Base-by-base conservation (phyloP, 2,888 invertebrate genomes). In the Odontocerum albicorne region DNA sequence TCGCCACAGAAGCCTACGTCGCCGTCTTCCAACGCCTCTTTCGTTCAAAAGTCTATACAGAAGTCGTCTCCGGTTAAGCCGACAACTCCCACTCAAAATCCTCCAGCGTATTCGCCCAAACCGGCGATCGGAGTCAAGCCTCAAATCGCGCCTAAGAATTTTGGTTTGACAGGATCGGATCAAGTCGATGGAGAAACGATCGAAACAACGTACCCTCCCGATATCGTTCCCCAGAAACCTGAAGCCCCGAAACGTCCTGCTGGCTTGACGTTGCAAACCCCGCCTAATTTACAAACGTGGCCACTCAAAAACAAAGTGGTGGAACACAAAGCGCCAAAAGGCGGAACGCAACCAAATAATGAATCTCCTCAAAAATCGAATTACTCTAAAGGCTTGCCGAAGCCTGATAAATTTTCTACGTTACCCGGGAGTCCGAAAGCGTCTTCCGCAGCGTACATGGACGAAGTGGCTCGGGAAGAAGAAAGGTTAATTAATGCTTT, bases 381-480 rank as follows among this genome's bases (percentile, higher is more conserved):
- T 33, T 51, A 46, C 20, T 38, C 57, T 10, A 54, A 45, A 19
- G 49, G 15, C 1, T 54, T 61, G 6, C 51, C 62, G 10, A 57
- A 55, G 21, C 33, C 38, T 2, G 59, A 57, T 15, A 62, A 61
- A 36, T 63, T 56, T 44, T 60, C 60, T 8, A 62, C 64, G 2
- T 36, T 63, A 42, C 62, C 64, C 15, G 58, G 63, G 35, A 62
- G 52, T 20, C 55, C 58, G 3, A 60, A 59, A 3, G 64, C 63
- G 49, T 65, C 64, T 47, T 62, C 64, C 39, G 63, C 64, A 21
- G 80, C 79, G 57, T 74, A 83, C 71, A 72, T 83, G 51, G 81
- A 86, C 61, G 87, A 88, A 70, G 88, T 90, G 4, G 89, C 88
- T n/a, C 79, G 87, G 20, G 90, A 90, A 67, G 90, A 91, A 68